A percentile compares a stretch with the other conserved stretches of the same genome.
These are phyloP conservation scores for Callorhinus ursinus DNA, from an alignment of 2,113 vertebrate genomes.

Conservation along the genomic window DNA sequence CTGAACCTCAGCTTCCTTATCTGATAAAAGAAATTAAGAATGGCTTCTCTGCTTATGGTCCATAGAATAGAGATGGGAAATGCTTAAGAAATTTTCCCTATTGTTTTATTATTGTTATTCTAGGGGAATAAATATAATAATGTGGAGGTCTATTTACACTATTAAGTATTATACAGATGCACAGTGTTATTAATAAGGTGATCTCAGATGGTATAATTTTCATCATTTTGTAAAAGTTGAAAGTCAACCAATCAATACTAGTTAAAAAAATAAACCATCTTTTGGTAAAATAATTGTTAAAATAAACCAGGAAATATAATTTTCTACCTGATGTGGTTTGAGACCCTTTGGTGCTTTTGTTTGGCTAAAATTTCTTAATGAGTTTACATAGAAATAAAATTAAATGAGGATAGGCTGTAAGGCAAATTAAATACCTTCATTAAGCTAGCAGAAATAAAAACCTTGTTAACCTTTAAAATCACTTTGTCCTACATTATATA, in stretches of 20 bases:
- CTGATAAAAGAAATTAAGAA: not conserved
- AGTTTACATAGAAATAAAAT: conserved; percentile 31
- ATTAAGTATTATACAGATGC: not conserved
- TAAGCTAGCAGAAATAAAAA: conserved; percentile 48
- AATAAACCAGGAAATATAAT: conserved; percentile 3
- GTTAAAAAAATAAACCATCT: not conserved
- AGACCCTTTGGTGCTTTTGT: not conserved
- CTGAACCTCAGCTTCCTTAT: not conserved
- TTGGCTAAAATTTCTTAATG: conserved; percentile 44
- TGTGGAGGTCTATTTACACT: not conserved
- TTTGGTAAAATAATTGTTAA: conserved; percentile 36
- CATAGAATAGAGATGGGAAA: not conserved
- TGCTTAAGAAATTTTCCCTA: not conserved
- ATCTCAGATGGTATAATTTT: not conserved
- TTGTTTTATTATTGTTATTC: not conserved
- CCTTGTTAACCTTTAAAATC: conserved; percentile 28
- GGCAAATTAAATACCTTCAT: conserved; percentile 21
- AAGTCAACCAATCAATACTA: not conserved
- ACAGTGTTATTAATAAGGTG: not conserved
- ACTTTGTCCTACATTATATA: not conserved
- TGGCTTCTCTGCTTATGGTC: not conserved
- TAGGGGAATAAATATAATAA: not conserved
- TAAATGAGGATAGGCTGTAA: not conserved
- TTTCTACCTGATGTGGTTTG: not conserved
- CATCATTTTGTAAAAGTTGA: conserved; percentile 28